phyloP scores from a whole-genome alignment of 2,797 vertebrate species.

The Arvicola amphibius region DNA sequence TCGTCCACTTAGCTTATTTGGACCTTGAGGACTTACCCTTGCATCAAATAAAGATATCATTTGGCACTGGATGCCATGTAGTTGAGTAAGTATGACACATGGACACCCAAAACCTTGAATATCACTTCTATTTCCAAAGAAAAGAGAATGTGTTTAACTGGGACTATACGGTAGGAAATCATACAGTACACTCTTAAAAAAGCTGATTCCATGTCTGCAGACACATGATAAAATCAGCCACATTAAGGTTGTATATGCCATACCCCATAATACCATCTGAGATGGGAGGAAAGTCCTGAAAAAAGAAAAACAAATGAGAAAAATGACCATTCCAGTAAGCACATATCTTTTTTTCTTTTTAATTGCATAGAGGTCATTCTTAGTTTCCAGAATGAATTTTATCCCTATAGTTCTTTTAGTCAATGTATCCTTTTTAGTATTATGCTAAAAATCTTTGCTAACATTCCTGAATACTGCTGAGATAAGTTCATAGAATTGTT shows the following conservation, averaged over 20 bases:
- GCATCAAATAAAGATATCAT: not conserved
- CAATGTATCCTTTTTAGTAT: not conserved
- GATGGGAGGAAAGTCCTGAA: not conserved
- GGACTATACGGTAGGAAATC: not conserved
- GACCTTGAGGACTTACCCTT: not conserved
- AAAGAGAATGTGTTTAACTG: not conserved
- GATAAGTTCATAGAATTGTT: not conserved
- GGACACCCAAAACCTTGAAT: not conserved
- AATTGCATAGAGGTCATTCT: not conserved
- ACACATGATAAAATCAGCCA: not conserved
- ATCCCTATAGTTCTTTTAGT: not conserved
- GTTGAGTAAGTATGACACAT: not conserved
- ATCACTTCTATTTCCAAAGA: not conserved
- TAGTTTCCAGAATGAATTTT: slow-evolving; percentile 14
- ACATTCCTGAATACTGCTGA: not conserved
- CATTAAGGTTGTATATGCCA: not conserved
- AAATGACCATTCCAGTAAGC: not conserved
- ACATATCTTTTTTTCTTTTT: not conserved
- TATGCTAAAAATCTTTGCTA: not conserved
- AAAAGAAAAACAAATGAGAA: slow-evolving; percentile 40
- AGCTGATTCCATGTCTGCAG: not conserved
- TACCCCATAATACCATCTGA: not conserved
- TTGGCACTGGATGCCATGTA: not conserved
- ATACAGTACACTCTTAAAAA: not conserved
- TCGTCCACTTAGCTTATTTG: not conserved